phyloP scores from a whole-genome alignment of 2,888 invertebrate species.

The Pantelozetes paolii region DNA sequence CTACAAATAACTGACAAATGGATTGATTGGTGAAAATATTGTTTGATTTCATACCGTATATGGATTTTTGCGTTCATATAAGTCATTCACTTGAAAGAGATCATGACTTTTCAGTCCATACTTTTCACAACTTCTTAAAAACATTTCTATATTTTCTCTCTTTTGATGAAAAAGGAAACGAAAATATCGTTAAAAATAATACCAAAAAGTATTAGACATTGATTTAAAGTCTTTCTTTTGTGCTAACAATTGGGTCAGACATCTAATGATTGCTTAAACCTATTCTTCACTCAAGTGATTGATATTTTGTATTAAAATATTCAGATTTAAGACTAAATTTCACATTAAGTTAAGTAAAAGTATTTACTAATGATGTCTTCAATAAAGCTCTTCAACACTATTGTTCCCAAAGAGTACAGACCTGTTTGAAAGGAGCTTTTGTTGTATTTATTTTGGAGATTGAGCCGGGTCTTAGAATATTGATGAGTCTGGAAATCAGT shows the following conservation, averaged over 20 bases:
- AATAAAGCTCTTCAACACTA: background rate
- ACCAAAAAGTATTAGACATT: background rate
- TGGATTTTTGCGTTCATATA: constrained; percentile 54
- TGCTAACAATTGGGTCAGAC: no score
- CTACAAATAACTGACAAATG: background rate
- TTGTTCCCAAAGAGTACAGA: constrained; percentile 41
- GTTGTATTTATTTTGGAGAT: constrained; percentile 53
- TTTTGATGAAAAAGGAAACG: constrained; percentile 45
- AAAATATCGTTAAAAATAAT: background rate
- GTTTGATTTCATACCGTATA: constrained; percentile 51
- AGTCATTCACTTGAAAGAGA: constrained; percentile 55
- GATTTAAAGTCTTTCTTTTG: no score
- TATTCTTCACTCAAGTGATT: no score
- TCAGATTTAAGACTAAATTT: no score
- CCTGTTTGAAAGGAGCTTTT: constrained; percentile 54
- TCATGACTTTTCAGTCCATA: constrained; percentile 54
- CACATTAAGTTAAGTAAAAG: no score
- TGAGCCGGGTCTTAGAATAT: constrained; percentile 52
- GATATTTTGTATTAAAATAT: no score
- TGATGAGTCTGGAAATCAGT: constrained; percentile 51
- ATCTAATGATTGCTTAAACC: no score
- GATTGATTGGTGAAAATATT: background rate
- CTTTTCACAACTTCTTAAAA: constrained; percentile 53
- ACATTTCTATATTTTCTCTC: constrained; percentile 54
- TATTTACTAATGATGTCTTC: background rate